Percentiles rank a stretch among this genome's conserved stretches.
These are phyloP conservation scores for Aspidoscelis tigris DNA, from an alignment of 2,113 vertebrate species.

Conservation along the genomic window DNA sequence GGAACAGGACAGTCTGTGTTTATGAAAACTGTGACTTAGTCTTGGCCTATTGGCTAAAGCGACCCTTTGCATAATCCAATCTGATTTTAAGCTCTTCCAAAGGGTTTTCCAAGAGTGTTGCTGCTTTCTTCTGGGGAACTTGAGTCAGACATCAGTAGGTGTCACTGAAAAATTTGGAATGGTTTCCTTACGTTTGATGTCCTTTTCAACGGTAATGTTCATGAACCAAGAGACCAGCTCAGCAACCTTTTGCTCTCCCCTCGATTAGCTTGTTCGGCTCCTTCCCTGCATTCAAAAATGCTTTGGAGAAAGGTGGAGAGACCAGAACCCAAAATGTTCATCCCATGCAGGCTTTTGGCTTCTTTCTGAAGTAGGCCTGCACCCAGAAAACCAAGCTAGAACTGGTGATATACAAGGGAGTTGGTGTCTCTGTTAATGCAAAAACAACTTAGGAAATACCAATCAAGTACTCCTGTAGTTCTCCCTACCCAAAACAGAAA, in stretches of 20 bases:
- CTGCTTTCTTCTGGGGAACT: neutral
- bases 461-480: neutral
- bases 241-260: too few relatives aligned
- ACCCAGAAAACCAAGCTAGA: neutral
- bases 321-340: neutral
- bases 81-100: conserved; percentile 19
- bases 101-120: neutral
- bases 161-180: neutral
- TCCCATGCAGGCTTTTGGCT: too few relatives aligned
- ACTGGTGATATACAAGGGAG: neutral
- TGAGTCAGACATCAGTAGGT: conserved; percentile 25
- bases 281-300: neutral
- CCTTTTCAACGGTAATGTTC: neutral
- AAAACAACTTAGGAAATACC: too few relatives aligned
- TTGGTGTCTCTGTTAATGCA: neutral
- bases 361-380: neutral
- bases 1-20: neutral
- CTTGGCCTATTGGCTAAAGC: neutral
- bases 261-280: accelerated
- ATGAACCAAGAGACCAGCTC: neutral
- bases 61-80: neutral
- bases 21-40: conserved; percentile 20
- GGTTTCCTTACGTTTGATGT: neutral
- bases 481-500: neutral
- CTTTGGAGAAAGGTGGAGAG: neutral